Evolutionary conservation across 2,797 vertebrate species (phyloP), one percentile per base, ranked within the genome.

Genomic region (Urophycis tenuis): DNA sequence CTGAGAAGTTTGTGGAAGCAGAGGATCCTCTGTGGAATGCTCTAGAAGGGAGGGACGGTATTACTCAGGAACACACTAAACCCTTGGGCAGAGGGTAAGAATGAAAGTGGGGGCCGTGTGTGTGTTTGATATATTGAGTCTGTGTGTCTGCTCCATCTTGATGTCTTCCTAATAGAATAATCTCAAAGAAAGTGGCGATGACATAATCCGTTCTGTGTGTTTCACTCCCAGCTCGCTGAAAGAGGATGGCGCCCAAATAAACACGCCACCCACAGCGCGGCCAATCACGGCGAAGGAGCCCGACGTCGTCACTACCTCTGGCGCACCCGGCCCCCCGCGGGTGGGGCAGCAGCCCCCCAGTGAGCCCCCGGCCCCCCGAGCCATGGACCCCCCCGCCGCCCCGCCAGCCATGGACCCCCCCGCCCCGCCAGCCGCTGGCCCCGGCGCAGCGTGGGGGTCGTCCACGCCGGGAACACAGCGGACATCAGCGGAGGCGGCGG

Each of bases 11-110:
- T 30, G 77, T 72, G 79, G 85, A 83, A 11, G 87, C 84, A 74
- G 91, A 92, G 86, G 75, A 83, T 80, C 92, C 92, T 81, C 82
- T 92, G 5, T 93, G 92, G 92, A 87, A 87, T 85, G 78, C 81
- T 39, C 85, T 93, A 81, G 90, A 90, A 82, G 85, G 80, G 77
- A 91, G 71, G 75, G 86, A 89, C 78, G 78, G 72, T 86, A 29
- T 75, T 75, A 73, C 36, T 75, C 81, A 74, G 32, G 73, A 74
- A 39, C 36, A 74, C 17, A 31, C 64, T 83, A 79, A 84, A 45
- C 81, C 77, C 87, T 81, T 86, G 82, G 86, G 87, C 82, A 77
- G 85, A 85, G 91, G 93, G 93, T 93, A 92, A 93, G 92, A 86
- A 76, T 77, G 78, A 82, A 81, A 19, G 78, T 75, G 81, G 49